A percentile compares a stretch with the other conserved stretches of the same genome.
These are phyloP conservation scores for Limnephilus auricula DNA, from an alignment of 2,888 invertebrate genomes.

Conservation along the genomic window DNA sequence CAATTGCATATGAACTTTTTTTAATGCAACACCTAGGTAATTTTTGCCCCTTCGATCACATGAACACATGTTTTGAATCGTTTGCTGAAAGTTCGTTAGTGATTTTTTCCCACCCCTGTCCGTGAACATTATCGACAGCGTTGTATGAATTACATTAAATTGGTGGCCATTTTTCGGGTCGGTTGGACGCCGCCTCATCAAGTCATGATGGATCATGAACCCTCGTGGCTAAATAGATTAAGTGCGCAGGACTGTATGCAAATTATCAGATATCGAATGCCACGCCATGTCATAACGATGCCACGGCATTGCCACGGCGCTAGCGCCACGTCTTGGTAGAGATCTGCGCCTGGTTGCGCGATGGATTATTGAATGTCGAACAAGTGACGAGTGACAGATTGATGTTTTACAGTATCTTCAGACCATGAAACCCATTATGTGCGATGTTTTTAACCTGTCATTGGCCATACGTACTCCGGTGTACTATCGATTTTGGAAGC, in stretches of 20 bases:
- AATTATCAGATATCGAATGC: neutral
- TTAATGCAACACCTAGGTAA: too few relatives aligned
- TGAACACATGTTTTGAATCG: neutral
- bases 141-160: neutral
- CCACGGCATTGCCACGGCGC: too few relatives aligned
- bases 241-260: neutral
- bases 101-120: neutral
- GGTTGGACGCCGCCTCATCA: neutral
- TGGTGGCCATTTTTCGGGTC: neutral
- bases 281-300: neutral
- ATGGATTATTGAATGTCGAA: neutral
- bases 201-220: slow-evolving; percentile 22
- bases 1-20: too few relatives aligned
- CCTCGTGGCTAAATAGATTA: slow-evolving; percentile 27
- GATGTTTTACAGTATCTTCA: too few relatives aligned
- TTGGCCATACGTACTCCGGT: too few relatives aligned
- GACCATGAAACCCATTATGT: too few relatives aligned
- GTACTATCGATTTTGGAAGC: too few relatives aligned
- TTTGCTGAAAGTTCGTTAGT: neutral
- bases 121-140: neutral
- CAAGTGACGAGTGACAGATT: neutral
- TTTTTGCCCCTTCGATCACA: neutral
- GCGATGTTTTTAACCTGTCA: too few relatives aligned
- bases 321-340: neutral
- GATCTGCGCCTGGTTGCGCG: neutral